phyloP scores from a whole-genome alignment of 2,113 vertebrate genomes.

The Forbesichthys agassizii region DNA sequence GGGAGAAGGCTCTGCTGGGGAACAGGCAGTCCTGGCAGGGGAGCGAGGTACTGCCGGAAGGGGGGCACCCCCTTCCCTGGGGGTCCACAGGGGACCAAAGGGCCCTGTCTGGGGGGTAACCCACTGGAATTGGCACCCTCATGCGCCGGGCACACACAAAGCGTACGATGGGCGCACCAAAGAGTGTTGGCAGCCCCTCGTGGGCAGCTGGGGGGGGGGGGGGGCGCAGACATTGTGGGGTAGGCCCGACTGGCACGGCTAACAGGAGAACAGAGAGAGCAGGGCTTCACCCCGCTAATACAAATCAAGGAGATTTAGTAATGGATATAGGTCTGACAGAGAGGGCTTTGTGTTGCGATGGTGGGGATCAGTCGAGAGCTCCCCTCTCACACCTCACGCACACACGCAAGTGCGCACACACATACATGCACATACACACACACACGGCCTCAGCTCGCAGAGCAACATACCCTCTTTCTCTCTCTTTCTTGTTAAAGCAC shows the following conservation, averaged over 20 bases:
- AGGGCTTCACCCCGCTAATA: slow-evolving; percentile 59
- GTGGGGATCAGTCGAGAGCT: slow-evolving; percentile 45
- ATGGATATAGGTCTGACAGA: slow-evolving; percentile 62
- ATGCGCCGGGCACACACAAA: slow-evolving; percentile 32
- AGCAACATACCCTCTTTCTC: slow-evolving; percentile 9
- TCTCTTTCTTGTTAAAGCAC: slow-evolving; percentile 2
- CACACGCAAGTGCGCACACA: slow-evolving; percentile 10
- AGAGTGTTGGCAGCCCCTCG: slow-evolving; percentile 66
- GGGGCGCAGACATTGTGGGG: slow-evolving; percentile 23
- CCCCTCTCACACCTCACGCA: slow-evolving; percentile 33
- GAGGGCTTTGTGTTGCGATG: slow-evolving; percentile 55
- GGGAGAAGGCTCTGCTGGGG: slow-evolving; percentile 45
- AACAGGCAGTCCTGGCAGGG: slow-evolving; percentile 56
- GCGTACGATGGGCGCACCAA: slow-evolving; percentile 56
- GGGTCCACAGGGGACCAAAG: slow-evolving; percentile 37
- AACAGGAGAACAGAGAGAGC: slow-evolving; percentile 36
- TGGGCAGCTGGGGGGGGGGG: slow-evolving; percentile 73
- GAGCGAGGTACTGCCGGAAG: slow-evolving; percentile 55
- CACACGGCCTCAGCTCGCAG: not conserved
- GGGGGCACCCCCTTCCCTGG: not conserved
- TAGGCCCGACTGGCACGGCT: slow-evolving; percentile 56
- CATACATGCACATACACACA: not conserved
- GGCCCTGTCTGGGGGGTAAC: slow-evolving; percentile 56
- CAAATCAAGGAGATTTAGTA: slow-evolving; percentile 68
- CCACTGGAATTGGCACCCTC: slow-evolving; percentile 56